phyloP scores from a whole-genome alignment of 2,113 vertebrate genomes.

The Coregonus clupeaformis region DNA sequence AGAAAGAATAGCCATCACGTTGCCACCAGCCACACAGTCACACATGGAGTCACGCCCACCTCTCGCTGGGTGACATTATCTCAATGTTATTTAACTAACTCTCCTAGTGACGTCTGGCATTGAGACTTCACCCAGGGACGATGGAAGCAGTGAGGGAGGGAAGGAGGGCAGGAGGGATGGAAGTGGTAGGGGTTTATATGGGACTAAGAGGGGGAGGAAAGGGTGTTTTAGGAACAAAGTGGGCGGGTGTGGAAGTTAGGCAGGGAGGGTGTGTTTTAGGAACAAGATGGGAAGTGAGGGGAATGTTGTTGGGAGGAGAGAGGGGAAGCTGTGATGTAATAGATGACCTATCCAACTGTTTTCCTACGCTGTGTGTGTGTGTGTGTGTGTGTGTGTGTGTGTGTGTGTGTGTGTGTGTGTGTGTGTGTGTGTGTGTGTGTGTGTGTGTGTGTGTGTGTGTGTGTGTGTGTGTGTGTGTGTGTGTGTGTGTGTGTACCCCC shows the following conservation, averaged over 20 bases:
- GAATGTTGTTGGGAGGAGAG: neutral
- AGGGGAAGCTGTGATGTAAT: neutral
- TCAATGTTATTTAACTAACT: too few species aligned
- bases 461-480: neutral
- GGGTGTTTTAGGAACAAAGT: neutral
- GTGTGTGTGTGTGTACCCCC: constrained; percentile 1
- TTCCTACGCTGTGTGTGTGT: neutral
- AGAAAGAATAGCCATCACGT: too few species aligned
- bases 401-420: neutral
- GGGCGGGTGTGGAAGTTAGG: too few species aligned
- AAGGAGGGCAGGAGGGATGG: neutral
- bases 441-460: constrained; percentile 3
- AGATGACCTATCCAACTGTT: neutral
- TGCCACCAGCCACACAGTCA: too few species aligned
- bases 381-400: neutral
- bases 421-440: neutral
- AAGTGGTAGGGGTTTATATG: too few species aligned
- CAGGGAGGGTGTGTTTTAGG: neutral
- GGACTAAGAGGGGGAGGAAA: neutral
- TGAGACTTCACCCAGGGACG: too few species aligned
- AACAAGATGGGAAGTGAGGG: neutral
- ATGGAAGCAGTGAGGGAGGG: neutral
- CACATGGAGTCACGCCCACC: too few species aligned
- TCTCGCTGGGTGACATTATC: too few species aligned
- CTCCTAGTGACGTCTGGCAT: too few species aligned